Evolutionary conservation across 2,797 vertebrate genomes (phyloP), one percentile per base, ranked within the genome.

Genomic region (Pipistrellus nathusii): DNA sequence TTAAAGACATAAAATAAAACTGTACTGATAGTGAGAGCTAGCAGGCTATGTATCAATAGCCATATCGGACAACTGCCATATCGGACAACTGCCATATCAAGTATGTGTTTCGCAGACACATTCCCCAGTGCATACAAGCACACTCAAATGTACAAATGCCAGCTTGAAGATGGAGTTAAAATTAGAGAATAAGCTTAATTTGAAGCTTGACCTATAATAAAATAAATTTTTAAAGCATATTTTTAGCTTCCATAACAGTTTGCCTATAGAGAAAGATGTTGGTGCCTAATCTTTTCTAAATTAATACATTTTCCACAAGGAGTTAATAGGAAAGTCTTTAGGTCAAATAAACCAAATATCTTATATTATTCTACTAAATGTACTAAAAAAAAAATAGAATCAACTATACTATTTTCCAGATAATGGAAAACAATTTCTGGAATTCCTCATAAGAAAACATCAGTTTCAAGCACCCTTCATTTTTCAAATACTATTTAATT

Each of bases 231-330:
- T 20, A 91, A 84, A 76, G 25, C 7, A 62, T 25, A 66, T 72
- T 83, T 90, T 21, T 89, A 92, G 25, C 5, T 91, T 89, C 32
- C n/a, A 32, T 62, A 62, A 62, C 59, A 59, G 25, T 59, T 59
- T 59, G 57, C 57, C 25, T 5, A 59, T 11, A 62, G 27, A 62
- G 12, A 62, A 62, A 62, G 27, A 30, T 62, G 27, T 3, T 62
- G 27, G 59, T 62, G 27, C 59, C 59, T 62, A 62, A 62, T 62
- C 59, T 62, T 30, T 62, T 62, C 59, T 62, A 62, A 62, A 62
- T 30, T 62, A 62, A 30, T 62, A 62, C 12, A 30, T 62, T 62
- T 62, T 62, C 12, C 59, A 62, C 27, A 62, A 62, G 12, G 5
- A 62, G 27, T 62, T 30, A 30, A 62, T 13, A 62, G 27, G 12